Evolutionary conservation across 2,113 vertebrate species (phyloP).

Genomic region (Engystomops pustulosus): DNA sequence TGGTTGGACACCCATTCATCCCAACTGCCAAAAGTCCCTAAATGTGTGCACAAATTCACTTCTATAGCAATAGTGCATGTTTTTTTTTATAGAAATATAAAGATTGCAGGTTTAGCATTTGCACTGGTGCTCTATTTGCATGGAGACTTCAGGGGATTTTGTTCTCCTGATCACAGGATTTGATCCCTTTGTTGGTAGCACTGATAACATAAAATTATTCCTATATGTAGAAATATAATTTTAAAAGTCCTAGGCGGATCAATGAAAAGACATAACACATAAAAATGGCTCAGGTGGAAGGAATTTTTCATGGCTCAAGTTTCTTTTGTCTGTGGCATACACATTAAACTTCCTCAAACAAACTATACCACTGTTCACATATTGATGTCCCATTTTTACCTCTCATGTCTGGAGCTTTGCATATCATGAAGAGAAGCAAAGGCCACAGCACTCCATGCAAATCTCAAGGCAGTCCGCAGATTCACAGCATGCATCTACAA

Average conservation of each 20-base stretch:
- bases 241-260: background rate
- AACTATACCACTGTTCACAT: slow-evolving; percentile 11
- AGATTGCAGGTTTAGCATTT: no score
- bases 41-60: no score
- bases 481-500: slow-evolving; percentile 98
- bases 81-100: no score
- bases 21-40: no score
- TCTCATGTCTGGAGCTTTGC: background rate
- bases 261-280: background rate
- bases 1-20: no score
- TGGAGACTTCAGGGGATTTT: no score
- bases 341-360: no score
- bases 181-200: background rate
- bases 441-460: slow-evolving; percentile 99
- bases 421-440: slow-evolving; percentile 96
- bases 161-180: no score
- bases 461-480: slow-evolving; percentile 98
- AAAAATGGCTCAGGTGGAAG: background rate
- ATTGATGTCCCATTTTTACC: background rate
- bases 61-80: no score
- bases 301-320: background rate
- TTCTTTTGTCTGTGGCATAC: background rate
- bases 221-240: background rate
- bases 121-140: no score
- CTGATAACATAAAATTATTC: background rate